These are phyloP conservation scores for Cydia pomonella DNA, from an alignment of 1,140 invertebrate species.

Conservation along the genomic window DNA sequence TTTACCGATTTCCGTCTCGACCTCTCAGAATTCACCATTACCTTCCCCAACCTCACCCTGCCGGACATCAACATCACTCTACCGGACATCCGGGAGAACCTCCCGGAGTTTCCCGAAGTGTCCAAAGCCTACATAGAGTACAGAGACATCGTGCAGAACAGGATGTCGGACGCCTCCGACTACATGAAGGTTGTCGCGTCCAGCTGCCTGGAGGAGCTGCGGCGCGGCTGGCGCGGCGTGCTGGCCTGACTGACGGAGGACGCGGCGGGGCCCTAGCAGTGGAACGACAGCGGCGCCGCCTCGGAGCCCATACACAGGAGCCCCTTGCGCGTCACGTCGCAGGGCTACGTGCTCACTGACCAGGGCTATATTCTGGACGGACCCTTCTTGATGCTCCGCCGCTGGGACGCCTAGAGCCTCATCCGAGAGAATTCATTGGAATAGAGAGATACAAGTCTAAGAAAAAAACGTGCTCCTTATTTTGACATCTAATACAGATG, in stretches of 20 bases:
- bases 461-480: too few relatives aligned
- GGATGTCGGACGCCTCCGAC: conserved; percentile 66
- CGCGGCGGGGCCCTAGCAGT: too few relatives aligned
- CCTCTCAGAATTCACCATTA: conserved; percentile 57
- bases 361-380: too few relatives aligned
- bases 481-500: too few relatives aligned
- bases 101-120: conserved; percentile 63
- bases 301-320: too few relatives aligned
- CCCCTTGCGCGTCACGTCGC: too few relatives aligned
- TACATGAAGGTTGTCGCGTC: conserved; percentile 64
- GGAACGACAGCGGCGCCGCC: neutral
- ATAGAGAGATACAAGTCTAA: too few relatives aligned
- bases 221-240: conserved; percentile 63
- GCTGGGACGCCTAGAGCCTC: too few relatives aligned
- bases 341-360: too few relatives aligned
- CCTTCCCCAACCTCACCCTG: conserved; percentile 54
- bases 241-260: conserved; percentile 50
- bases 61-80: conserved; percentile 68
- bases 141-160: conserved; percentile 68
- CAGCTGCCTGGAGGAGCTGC: conserved; percentile 68
- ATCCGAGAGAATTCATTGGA: too few relatives aligned
- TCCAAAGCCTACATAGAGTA: conserved; percentile 68
- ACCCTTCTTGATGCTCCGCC: too few relatives aligned
- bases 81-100: conserved; percentile 58
- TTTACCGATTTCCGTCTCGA: conserved; percentile 70